A percentile compares a stretch with the other conserved stretches of the same genome.
Evolutionary conservation across 2,888 invertebrate genomes (phyloP).

Genomic region (Polyommatus icarus): DNA sequence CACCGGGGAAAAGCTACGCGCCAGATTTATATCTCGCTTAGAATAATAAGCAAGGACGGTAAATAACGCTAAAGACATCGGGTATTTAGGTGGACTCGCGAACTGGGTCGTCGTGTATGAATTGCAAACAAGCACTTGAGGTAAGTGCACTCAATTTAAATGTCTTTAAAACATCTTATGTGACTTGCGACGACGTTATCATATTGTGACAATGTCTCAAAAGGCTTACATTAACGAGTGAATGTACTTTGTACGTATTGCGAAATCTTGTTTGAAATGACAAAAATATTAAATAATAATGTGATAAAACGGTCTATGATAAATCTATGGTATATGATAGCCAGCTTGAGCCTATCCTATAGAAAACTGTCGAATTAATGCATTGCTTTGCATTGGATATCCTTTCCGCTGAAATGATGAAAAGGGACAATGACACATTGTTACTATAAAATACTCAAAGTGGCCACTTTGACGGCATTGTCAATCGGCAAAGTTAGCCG

Average conservation of each 20-base stretch:
- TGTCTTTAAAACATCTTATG: constrained; percentile 32
- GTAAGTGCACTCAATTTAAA: constrained; percentile 33
- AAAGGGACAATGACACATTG: too few relatives aligned
- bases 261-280: constrained; percentile 16
- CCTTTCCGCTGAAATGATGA: too few relatives aligned
- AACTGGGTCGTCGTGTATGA: constrained; percentile 32
- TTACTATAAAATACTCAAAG: too few relatives aligned
- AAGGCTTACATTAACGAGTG: constrained; percentile 19
- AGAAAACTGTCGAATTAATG: too few relatives aligned
- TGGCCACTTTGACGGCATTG: too few relatives aligned
- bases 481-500: too few relatives aligned
- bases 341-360: too few relatives aligned
- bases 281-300: background rate
- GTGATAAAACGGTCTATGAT: background rate
- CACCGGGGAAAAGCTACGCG: constrained; percentile 5
- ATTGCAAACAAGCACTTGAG: constrained; percentile 33
- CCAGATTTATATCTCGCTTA: constrained; percentile 11
- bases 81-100: constrained; percentile 31
- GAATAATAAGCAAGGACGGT: constrained; percentile 27
- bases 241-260: background rate
- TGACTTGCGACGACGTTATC: constrained; percentile 32
- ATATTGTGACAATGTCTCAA: constrained; percentile 30
- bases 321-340: too few relatives aligned
- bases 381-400: too few relatives aligned
- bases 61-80: constrained; percentile 26